phyloP scores from a whole-genome alignment of 2,113 vertebrate genomes.

The Strix uralensis region DNA sequence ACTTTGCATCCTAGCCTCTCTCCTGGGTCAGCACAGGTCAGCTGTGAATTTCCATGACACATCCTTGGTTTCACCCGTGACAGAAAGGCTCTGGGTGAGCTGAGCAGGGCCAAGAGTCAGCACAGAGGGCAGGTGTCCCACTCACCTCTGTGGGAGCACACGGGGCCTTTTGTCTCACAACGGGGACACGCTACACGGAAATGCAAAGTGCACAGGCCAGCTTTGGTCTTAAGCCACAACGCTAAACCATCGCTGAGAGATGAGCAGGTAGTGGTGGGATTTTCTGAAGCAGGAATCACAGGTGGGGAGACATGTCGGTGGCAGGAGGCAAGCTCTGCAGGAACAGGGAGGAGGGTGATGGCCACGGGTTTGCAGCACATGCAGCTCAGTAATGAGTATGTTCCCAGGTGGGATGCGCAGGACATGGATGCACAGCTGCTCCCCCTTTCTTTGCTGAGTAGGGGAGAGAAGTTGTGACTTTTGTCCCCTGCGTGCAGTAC shows the following conservation, averaged over 20 bases:
- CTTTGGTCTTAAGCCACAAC: not conserved
- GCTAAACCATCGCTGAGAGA: rapidly evolving
- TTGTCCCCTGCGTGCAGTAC: not conserved
- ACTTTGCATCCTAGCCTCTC: not conserved
- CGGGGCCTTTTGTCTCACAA: not conserved
- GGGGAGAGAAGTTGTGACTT: not conserved
- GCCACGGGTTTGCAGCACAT: not conserved
- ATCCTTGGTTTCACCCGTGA: rapidly evolving
- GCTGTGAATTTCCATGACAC: not conserved
- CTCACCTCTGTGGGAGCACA: not conserved
- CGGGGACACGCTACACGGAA: rapidly evolving
- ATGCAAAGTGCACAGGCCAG: not conserved
- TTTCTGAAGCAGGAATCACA: not conserved
- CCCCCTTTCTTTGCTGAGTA: rapidly evolving
- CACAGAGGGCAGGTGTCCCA: rapidly evolving
- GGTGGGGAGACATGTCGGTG: rapidly evolving
- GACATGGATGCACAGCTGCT: rapidly evolving
- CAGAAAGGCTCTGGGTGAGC: not conserved
- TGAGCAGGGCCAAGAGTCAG: not conserved
- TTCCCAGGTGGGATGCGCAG: not conserved
- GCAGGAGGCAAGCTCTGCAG: not conserved
- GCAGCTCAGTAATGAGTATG: not conserved
- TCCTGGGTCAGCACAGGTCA: not conserved
- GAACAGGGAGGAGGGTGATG: rapidly evolving
- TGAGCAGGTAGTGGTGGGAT: not conserved